A percentile compares a stretch with the other conserved stretches of the same genome.
These are phyloP conservation scores for Eolophus roseicapilla DNA, from an alignment of 2,113 vertebrate genomes.

Conservation along the genomic window DNA sequence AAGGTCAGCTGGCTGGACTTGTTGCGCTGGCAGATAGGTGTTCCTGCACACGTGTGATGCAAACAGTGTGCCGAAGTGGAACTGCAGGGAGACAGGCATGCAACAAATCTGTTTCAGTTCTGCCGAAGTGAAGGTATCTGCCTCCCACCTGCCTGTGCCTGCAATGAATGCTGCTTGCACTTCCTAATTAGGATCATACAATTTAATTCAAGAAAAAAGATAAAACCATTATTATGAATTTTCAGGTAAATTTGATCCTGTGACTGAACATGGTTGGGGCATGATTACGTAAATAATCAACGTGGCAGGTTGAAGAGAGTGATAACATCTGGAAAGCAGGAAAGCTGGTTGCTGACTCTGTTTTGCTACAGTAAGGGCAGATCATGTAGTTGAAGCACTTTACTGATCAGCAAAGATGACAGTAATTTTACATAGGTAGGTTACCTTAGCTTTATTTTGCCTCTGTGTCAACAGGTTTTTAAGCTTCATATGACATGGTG, in stretches of 20 bases:
- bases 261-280: background rate
- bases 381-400: background rate
- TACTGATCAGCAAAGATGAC: background rate
- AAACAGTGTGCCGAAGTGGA: background rate
- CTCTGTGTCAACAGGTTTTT: background rate
- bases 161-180: background rate
- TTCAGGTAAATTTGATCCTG: background rate
- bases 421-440: background rate
- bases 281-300: background rate
- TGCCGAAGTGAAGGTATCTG: background rate
- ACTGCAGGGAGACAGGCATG: background rate
- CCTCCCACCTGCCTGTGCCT: background rate
- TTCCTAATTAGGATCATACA: background rate
- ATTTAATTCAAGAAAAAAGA: background rate
- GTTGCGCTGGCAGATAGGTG: background rate
- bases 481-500: background rate
- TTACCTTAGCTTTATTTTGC: conserved; percentile 5
- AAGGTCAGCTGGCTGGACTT: background rate
- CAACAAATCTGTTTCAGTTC: background rate
- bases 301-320: background rate
- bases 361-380: background rate
- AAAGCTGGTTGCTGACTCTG: background rate
- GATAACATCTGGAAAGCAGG: background rate
- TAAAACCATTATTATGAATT: background rate
- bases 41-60: background rate